Conservation (phyloP, 2,113 vertebrate species). For the Diphyllodes magnificus region DNA sequence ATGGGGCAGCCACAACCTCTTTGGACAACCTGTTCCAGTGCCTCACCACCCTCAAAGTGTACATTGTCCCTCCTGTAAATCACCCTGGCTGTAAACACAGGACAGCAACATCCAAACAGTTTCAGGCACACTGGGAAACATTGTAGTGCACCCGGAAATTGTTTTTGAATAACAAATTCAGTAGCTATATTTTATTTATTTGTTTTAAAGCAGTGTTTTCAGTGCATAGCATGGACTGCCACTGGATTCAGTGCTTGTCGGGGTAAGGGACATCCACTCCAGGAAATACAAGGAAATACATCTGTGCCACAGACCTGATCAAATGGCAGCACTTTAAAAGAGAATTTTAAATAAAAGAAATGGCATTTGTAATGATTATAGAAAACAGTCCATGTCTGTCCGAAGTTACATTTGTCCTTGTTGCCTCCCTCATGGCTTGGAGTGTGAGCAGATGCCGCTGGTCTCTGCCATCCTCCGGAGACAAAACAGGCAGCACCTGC, state of each 20-base stretch:
- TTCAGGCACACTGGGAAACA: not conserved
- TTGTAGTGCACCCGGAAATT: not conserved
- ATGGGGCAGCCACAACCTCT: not conserved
- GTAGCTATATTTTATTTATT: not conserved
- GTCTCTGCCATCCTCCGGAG: not conserved
- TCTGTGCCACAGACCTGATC: not conserved
- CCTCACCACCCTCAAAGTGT: not conserved
- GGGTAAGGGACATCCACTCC: not conserved
- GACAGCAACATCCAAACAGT: not conserved
- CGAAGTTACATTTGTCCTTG: not conserved
- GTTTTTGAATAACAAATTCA: not conserved
- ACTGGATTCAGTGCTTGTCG: not conserved
- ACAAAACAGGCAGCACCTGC: accelerated
- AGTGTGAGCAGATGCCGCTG: accelerated
- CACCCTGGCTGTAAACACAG: not conserved
- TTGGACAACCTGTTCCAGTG: not conserved
- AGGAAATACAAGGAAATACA: not conserved
- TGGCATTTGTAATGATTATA: not conserved
- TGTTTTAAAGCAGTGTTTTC: not conserved
- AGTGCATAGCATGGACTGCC: not conserved
- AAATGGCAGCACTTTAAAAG: not conserved
- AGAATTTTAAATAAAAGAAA: not conserved
- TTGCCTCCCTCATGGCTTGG: not conserved
- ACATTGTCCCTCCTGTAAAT: not conserved
- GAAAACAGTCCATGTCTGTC: not conserved